Evolutionary conservation across 1,140 invertebrate genomes (phyloP).

Genomic region (Laupala kohalensis): DNA sequence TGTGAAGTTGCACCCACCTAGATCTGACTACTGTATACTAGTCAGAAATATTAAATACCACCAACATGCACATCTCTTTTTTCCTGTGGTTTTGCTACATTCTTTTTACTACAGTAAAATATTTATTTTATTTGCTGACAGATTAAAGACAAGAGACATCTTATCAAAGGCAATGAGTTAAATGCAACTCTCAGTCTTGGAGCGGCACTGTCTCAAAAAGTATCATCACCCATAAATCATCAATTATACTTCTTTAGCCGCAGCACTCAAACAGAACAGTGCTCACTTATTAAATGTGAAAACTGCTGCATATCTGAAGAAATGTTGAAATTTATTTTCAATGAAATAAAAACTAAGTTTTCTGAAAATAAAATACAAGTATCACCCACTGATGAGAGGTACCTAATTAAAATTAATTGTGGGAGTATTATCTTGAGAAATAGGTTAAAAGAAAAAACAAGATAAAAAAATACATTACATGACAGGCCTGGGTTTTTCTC

Average conservation of each 20-base stretch:
- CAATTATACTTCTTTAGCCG: background rate
- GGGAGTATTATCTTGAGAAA: too few relatives aligned
- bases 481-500: too few relatives aligned
- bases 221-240: background rate
- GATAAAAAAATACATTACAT: too few relatives aligned
- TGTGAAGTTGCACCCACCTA: too few relatives aligned
- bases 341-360: background rate
- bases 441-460: too few relatives aligned
- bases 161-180: background rate
- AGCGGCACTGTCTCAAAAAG: background rate
- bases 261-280: background rate
- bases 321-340: background rate
- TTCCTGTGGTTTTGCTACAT: too few relatives aligned
- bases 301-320: background rate
- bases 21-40: too few relatives aligned
- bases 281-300: background rate
- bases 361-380: background rate
- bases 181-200: background rate
- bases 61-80: too few relatives aligned
- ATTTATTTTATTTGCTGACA: background rate
- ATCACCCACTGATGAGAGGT: background rate
- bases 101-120: too few relatives aligned
- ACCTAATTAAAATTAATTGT: background rate
- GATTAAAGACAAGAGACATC: background rate
- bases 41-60: too few relatives aligned